Conservation (phyloP, 2,888 invertebrate species). For the Amitus sp. region DNA sequence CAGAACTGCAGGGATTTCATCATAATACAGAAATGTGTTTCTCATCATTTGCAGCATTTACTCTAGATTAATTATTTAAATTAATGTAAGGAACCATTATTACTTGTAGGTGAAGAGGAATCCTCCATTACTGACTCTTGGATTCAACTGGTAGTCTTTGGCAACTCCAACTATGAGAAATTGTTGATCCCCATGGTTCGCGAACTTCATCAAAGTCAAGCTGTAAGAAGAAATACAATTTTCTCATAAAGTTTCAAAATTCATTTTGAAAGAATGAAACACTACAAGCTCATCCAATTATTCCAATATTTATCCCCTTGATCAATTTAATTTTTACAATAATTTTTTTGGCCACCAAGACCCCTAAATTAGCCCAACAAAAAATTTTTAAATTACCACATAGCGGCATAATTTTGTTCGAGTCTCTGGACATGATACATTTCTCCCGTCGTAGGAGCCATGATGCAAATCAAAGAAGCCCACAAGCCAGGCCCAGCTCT, state of each 20-base stretch:
- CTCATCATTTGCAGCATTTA: slow-evolving; percentile 51
- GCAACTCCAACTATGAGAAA: slow-evolving; percentile 86
- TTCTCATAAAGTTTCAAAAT: too few species aligned
- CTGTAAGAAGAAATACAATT: slow-evolving; percentile 64
- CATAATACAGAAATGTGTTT: slow-evolving; percentile 54
- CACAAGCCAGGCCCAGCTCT: slow-evolving; percentile 97
- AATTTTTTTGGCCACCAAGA: too few species aligned
- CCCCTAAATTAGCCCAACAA: too few species aligned
- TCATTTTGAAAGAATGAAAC: too few species aligned
- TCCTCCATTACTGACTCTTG: slow-evolving; percentile 83
- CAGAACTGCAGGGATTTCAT: slow-evolving; percentile 65
- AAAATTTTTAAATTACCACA: slow-evolving; percentile 69
- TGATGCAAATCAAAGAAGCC: slow-evolving; percentile 90
- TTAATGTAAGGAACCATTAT: slow-evolving; percentile 44
- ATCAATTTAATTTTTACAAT: too few species aligned
- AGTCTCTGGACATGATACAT: slow-evolving; percentile 83
- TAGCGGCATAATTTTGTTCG: slow-evolving; percentile 96
- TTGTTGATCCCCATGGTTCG: slow-evolving; percentile 71
- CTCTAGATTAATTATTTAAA: neutral
- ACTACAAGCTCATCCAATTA: too few species aligned
- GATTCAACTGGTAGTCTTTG: slow-evolving; percentile 89
- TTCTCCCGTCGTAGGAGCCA: slow-evolving; percentile 84
- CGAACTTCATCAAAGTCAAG: slow-evolving; percentile 84
- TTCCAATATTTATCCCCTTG: neutral
- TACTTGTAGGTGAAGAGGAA: slow-evolving; percentile 87